phyloP scores from a whole-genome alignment of 2,113 vertebrate genomes.

The Peucedramus taeniatus region DNA sequence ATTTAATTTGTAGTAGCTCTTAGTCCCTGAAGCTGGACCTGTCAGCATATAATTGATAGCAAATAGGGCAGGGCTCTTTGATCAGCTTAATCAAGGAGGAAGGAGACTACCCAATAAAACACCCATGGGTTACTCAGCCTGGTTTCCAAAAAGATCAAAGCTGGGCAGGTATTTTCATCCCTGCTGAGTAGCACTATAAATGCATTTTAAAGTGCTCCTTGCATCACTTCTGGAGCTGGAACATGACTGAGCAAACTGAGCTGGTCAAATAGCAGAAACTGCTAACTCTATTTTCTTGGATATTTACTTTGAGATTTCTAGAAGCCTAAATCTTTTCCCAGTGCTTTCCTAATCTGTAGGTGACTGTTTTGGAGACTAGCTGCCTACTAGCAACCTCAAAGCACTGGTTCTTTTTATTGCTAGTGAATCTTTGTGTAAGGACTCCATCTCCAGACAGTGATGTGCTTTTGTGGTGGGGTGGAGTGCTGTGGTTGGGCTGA shows the following conservation, averaged over 20 bases:
- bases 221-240: background rate
- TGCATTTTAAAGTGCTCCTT: background rate
- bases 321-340: background rate
- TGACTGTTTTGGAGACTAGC: background rate
- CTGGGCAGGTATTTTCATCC: background rate
- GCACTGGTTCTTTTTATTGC: background rate
- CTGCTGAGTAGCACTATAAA: background rate
- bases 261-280: background rate
- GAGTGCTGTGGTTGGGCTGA: background rate
- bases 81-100: background rate
- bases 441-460: background rate
- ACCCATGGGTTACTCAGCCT: background rate
- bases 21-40: background rate
- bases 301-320: background rate
- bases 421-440: background rate
- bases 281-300: background rate
- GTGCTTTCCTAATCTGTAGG: background rate
- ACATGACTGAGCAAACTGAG: background rate
- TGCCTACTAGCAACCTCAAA: background rate
- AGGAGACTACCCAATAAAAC: background rate
- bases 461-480: accelerated
- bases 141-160: background rate
- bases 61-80: background rate
- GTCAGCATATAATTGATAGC: background rate
- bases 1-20: background rate